Base-by-base conservation (phyloP, 1,140 invertebrate species). In the Bombus waltoni region DNA sequence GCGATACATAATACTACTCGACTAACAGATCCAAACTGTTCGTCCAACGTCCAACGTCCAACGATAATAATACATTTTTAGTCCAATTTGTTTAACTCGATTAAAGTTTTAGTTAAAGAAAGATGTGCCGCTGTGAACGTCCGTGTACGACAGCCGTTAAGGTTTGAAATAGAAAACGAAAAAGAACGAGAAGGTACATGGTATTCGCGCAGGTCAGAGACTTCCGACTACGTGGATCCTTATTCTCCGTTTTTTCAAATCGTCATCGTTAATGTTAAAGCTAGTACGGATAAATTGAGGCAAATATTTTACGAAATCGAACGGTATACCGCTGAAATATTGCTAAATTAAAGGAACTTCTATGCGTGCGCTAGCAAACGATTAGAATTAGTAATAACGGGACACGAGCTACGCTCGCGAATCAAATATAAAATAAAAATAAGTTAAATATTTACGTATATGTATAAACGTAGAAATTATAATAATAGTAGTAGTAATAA, bases 321-420 rank as follows among this genome's bases (percentile, higher is more conserved):
- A 28, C 13, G 6, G 38, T 3, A 18, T 0, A n/a, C n/a, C 38
- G 11, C 8, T 25, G 13, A 75, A n/a, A 35, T 78, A 70, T 79
- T 71, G 47, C 76, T 84, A 84, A 79, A 72, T 44, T 59, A 78
- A 71, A 79, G 83, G 76, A 84, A 84, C 76, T 79, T 84, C 68
- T 59, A 79, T 47, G 22, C 35, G 18, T 66, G 65, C 44, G 44
- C 1, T 76, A 66, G 38, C 28, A 65, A 25, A 65, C 9, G 9
- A 57, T 62, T 13, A 83, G 25, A 25, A 77, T 42, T 53, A 71
- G 22, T 81, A 35, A 59, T 68, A 81, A 66, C 44, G 9, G 9
- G 8, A 47, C 35, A 35, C 32, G 74, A 57, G 25, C 18, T 57
- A 15, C 44, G 76, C 28, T 62, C 59, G 59, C 28, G 0, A 65